Evolutionary conservation across 2,888 invertebrate genomes (phyloP), one percentile per base, ranked within the genome.

Genomic region (Euzetes globulus): DNA sequence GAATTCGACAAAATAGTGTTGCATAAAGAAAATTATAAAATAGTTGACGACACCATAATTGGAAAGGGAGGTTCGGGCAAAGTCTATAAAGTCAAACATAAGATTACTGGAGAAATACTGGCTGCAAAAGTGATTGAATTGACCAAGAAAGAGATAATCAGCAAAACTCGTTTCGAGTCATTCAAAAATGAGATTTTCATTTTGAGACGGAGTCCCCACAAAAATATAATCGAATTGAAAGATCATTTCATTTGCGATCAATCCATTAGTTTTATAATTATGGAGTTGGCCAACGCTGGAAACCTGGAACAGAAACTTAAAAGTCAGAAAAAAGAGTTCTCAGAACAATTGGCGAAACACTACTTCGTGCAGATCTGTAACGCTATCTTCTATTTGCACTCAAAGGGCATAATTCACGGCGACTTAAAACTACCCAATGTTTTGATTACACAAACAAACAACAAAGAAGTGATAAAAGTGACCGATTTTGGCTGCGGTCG

Each of bases 401-500:
- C 50, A n/a, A n/a, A 50, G 19, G 50, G 50, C 6, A 50, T 50
- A n/a, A 19, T n/a, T 19, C 50, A 50, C 50, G 19, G 5, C 17
- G 50, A 50, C 50, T 50, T 50, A 50, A 50, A 50, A 50, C 50
- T 50, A n/a, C n/a, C n/a, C 17, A 50, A 50, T 50, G 19, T 50
- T 2, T 6, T 50, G 50, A 19, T 50, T n/a, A n/a, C 19, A 1
- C 5, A 9, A 50, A 17, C 1, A 1, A n/a, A 33, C 25, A n/a
- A 4, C 33, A 63, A 63, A 27, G 41, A 65, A 22, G 33, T 68
- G 11, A 22, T 25, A 17, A 75, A 75, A 50, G 50, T 75, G 15
- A 52, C 60, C 19, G 75, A 75, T 52, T 75, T 75, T 73, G 75
- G 75, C 6, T 65, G 72, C n/a, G n/a, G 50, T 50, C 29, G 71